Percentiles rank a stretch among this genome's conserved stretches.
Conservation (phyloP, 1,140 invertebrate species). For the Theocolax elegans region DNA sequence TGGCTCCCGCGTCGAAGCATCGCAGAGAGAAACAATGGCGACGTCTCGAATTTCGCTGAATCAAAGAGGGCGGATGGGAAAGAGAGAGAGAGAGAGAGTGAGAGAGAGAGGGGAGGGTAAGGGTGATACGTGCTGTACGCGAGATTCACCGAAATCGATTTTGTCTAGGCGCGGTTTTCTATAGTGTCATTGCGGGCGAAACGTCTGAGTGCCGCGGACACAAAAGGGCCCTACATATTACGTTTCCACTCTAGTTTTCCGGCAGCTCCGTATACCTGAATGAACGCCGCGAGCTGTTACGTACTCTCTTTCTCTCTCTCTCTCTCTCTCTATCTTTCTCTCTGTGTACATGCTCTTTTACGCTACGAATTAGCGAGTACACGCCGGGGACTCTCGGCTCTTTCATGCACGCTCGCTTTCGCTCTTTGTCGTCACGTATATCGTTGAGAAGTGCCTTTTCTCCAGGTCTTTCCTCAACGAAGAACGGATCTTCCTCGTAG, state of each 20-base stretch:
- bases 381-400: too few relatives aligned
- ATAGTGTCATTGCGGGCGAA: constrained; percentile 57
- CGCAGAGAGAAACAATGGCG: constrained; percentile 63
- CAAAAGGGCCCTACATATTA: constrained; percentile 59
- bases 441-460: too few relatives aligned
- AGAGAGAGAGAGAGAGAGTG: background rate
- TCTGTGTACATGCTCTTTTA: background rate
- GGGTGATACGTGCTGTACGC: constrained; percentile 17
- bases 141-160: constrained; percentile 58
- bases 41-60: constrained; percentile 68
- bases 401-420: background rate
- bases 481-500: background rate
- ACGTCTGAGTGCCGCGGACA: constrained; percentile 53
- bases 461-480: too few relatives aligned
- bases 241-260: constrained; percentile 54
- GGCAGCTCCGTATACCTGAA: too few relatives aligned
- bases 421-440: too few relatives aligned
- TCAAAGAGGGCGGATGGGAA: constrained; percentile 46
- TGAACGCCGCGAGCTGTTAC: constrained; percentile 3
- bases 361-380: too few relatives aligned
- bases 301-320: constrained; percentile 5
- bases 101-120: background rate
- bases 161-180: constrained; percentile 58
- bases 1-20: constrained; percentile 34
- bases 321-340: background rate